phyloP scores from a whole-genome alignment of 2,888 invertebrate species.

The Drosophila monieri region DNA sequence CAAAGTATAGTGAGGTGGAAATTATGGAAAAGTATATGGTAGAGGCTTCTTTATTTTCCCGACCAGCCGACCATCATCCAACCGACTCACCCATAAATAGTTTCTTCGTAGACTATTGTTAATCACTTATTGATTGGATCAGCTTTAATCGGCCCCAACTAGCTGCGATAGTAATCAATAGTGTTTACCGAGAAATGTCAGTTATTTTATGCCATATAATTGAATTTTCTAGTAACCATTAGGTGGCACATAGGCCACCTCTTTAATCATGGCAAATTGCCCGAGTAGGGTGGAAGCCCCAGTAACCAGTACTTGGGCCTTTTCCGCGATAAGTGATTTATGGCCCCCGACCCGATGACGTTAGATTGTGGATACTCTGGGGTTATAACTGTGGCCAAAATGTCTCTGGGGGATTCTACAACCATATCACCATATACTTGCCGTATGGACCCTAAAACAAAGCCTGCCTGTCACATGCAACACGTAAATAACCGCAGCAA shows the following conservation, averaged over 20 bases:
- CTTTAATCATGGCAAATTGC: constrained; percentile 29
- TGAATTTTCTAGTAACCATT: constrained; percentile 23
- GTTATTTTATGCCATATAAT: constrained; percentile 20
- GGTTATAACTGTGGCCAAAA: constrained; percentile 11
- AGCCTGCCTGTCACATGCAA: constrained; percentile 34
- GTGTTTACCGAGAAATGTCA: constrained; percentile 14
- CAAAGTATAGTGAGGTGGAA: constrained; percentile 2
- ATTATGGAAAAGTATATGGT: background rate
- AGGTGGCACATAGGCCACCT: background rate
- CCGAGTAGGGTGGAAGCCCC: background rate
- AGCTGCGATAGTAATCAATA: constrained; percentile 3
- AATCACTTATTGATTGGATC: constrained; percentile 19
- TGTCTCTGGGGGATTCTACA: background rate
- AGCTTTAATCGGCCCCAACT: constrained; percentile 6
- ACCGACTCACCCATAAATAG: background rate
- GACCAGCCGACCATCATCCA: background rate
- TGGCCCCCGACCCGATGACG: background rate
- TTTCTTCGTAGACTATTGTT: background rate
- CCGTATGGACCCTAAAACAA: constrained; percentile 3
- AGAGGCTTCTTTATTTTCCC: background rate
- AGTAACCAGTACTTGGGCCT: background rate
- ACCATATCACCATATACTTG: background rate
- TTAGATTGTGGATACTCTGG: constrained; percentile 8
- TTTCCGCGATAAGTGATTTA: constrained; percentile 21
- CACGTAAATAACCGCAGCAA: constrained; percentile 27